Conservation (phyloP, 2,797 vertebrate species). For the Okamejei kenojei region DNA sequence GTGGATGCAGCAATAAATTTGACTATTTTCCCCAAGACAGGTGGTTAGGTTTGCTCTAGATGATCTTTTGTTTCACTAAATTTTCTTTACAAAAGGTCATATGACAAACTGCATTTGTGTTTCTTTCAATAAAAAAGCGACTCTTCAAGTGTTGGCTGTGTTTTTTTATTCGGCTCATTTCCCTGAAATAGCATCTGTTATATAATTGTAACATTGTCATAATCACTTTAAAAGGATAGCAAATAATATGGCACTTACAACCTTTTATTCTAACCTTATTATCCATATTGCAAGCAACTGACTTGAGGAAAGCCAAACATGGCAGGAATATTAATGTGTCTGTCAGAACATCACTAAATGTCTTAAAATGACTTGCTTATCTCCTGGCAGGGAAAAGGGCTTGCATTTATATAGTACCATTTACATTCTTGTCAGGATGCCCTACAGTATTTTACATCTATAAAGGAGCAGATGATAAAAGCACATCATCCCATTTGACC, state of each 20-base stretch:
- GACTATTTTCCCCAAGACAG: constrained; percentile 33
- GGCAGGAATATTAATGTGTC: constrained; percentile 22
- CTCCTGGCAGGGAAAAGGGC: not conserved
- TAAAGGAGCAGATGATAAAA: not conserved
- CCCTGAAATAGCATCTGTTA: constrained; percentile 18
- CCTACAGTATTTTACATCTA: too few species aligned
- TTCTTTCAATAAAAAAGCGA: constrained; percentile 22
- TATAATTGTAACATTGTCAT: constrained; percentile 34
- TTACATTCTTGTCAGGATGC: too few species aligned
- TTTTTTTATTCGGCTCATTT: not conserved
- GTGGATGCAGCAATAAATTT: constrained; percentile 27
- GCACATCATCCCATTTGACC: not conserved
- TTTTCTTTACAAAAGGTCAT: constrained; percentile 35
- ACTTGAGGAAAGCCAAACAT: constrained; percentile 29
- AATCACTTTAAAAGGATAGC: constrained; percentile 29
- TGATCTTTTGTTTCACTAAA: constrained; percentile 4
- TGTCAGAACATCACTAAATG: not conserved
- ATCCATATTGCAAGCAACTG: constrained; percentile 13
- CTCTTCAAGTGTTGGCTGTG: not conserved
- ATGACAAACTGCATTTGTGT: constrained; percentile 28
- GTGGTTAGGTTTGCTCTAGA: constrained; percentile 24
- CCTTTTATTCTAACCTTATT: constrained; percentile 31
- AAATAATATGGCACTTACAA: constrained; percentile 26
- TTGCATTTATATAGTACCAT: too few species aligned
- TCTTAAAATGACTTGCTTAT: not conserved